A percentile compares a stretch with the other conserved stretches of the same genome.
These are phyloP conservation scores for Melipona bicolor DNA, from an alignment of 2,888 invertebrate genomes.

Conservation along the genomic window DNA sequence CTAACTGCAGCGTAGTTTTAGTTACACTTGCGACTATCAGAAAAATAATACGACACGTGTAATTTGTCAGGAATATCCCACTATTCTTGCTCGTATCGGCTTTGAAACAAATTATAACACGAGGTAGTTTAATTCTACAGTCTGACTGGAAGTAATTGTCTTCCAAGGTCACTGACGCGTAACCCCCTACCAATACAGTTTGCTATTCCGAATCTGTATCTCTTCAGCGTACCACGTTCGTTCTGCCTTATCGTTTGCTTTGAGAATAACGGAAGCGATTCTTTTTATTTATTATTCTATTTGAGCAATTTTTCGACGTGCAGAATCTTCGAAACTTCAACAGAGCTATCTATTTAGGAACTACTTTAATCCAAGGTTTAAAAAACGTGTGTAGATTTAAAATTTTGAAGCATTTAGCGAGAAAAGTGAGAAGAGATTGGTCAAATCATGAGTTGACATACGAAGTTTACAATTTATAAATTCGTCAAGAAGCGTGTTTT, in stretches of 20 bases:
- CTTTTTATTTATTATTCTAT: not conserved
- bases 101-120: not conserved
- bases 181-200: not conserved
- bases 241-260: not conserved
- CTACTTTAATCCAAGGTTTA: not conserved
- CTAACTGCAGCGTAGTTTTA: too few relatives aligned
- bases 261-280: not conserved
- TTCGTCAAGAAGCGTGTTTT: too few relatives aligned
- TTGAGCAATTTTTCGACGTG: rapidly evolving
- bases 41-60: not conserved
- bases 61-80: not conserved
- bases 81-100: not conserved
- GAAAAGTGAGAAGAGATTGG: not conserved
- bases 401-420: not conserved
- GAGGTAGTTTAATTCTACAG: not conserved
- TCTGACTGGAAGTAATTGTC: not conserved
- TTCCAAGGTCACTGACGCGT: not conserved
- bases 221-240: not conserved
- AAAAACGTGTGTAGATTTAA: not conserved
- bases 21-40: not conserved
- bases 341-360: not conserved
- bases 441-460: too few relatives aligned
- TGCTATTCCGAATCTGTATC: not conserved
- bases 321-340: rapidly evolving
- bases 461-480: too few relatives aligned